Evolutionary conservation across 37 sponge, comb jelly and placozoan genomes (phyloP).

Genomic region (Dysidea cf. avara): DNA sequence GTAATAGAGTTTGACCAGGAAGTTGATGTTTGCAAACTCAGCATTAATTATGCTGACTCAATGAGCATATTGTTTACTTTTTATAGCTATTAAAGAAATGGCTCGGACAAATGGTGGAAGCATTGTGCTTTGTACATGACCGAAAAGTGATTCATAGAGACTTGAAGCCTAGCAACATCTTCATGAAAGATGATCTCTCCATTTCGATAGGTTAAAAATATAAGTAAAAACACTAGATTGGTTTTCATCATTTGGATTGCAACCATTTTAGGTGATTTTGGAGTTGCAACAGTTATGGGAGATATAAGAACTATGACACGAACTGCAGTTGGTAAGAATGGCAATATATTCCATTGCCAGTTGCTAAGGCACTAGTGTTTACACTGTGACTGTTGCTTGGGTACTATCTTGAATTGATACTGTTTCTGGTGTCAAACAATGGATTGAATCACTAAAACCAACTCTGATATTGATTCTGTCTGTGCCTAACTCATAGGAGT

Average conservation of each 20-base stretch:
- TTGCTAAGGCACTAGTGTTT: too few species aligned
- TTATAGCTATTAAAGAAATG: slow-evolving; percentile 74
- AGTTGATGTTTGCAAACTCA: not conserved
- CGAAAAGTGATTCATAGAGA: slow-evolving; percentile 64
- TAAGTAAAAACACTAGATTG: too few species aligned
- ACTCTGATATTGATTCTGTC: too few species aligned
- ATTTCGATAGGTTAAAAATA: too few species aligned
- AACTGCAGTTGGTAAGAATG: slow-evolving; percentile 61
- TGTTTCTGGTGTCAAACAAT: too few species aligned
- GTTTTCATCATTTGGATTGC: too few species aligned
- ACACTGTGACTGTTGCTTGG: too few species aligned
- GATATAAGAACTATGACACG: slow-evolving; percentile 52
- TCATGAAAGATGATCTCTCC: slow-evolving; percentile 68
- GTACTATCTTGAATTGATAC: too few species aligned
- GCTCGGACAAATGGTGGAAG: slow-evolving; percentile 87
- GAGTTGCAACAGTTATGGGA: slow-evolving; percentile 79
- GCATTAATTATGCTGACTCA: too few species aligned
- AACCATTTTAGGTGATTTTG: slow-evolving; percentile 74
- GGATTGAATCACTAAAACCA: too few species aligned
- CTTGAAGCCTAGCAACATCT: slow-evolving; percentile 85
- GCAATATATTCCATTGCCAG: too few species aligned
- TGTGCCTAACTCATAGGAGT: too few species aligned
- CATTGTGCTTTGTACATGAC: slow-evolving; percentile 68
- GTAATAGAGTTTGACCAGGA: not conserved
- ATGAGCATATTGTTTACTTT: not conserved